Percentiles rank a stretch among this genome's conserved stretches.
phyloP scores from a whole-genome alignment of 2,888 invertebrate species.

The Hypsopygia costalis region DNA sequence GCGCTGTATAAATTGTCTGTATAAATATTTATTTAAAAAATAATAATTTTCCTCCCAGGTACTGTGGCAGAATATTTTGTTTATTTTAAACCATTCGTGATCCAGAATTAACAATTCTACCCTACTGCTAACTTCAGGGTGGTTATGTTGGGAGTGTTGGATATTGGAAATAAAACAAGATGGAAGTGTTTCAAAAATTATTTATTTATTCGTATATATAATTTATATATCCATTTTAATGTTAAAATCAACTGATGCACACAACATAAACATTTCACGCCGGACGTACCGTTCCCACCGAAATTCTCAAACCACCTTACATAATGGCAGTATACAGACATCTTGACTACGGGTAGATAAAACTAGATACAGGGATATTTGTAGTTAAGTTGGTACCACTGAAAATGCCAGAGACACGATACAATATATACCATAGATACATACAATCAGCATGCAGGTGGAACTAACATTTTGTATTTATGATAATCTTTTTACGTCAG shows the following conservation, averaged over 20 bases:
- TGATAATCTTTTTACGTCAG: too few relatives aligned
- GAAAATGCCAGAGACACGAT: neutral
- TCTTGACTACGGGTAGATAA: slow-evolving; percentile 17
- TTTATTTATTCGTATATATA: slow-evolving; percentile 79
- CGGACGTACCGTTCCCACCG: slow-evolving; percentile 34
- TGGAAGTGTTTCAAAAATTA: slow-evolving; percentile 76
- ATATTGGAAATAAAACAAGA: slow-evolving; percentile 44
- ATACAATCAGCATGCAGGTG: too few relatives aligned
- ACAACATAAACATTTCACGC: slow-evolving; percentile 55
- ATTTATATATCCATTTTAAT: slow-evolving; percentile 78
- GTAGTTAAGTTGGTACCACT: slow-evolving; percentile 15
- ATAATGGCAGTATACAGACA: slow-evolving; percentile 39
- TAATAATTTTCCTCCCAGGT: too few relatives aligned
- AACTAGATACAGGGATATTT: slow-evolving; percentile 15
- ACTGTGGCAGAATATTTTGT: too few relatives aligned
- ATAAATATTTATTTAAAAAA: too few relatives aligned
- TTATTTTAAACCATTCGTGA: too few relatives aligned
- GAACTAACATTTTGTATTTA: too few relatives aligned
- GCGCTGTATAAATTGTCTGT: too few relatives aligned
- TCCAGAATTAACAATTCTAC: too few relatives aligned
- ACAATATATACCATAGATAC: too few relatives aligned
- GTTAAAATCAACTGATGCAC: slow-evolving; percentile 74
- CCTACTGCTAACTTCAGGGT: too few relatives aligned
- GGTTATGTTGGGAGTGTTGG: too few relatives aligned
- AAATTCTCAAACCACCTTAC: slow-evolving; percentile 32